phyloP scores from a whole-genome alignment of 2,888 invertebrate genomes.

The Chaitophorus viminalis region DNA sequence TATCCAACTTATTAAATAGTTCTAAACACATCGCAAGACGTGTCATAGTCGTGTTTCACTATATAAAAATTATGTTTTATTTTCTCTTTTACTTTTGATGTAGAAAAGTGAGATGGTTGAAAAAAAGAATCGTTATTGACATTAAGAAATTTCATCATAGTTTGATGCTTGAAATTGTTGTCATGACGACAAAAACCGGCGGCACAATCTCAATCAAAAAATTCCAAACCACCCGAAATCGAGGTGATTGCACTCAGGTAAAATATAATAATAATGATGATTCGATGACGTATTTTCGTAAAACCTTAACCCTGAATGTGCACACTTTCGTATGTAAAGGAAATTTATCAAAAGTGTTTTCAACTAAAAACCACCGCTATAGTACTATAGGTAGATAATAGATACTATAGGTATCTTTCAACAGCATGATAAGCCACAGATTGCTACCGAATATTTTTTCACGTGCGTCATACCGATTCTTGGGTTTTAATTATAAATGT shows the following conservation, averaged over 20 bases:
- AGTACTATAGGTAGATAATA: no score
- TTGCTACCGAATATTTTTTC: neutral
- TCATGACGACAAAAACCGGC: slow-evolving; percentile 36
- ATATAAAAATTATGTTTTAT: neutral
- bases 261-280: neutral
- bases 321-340: neutral
- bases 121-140: slow-evolving; percentile 39
- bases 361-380: neutral
- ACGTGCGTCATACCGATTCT: neutral
- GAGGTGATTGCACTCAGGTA: slow-evolving; percentile 58
- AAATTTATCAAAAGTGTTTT: slow-evolving; percentile 24
- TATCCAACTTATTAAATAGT: neutral
- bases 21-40: neutral
- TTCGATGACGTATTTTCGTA: neutral
- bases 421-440: neutral
- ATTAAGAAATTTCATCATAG: slow-evolving; percentile 26
- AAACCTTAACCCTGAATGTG: slow-evolving; percentile 46
- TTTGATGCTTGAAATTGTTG: slow-evolving; percentile 27
- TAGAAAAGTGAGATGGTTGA: neutral
- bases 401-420: neutral
- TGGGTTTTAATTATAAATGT: no score
- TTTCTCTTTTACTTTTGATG: slow-evolving; percentile 13
- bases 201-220: slow-evolving; percentile 9
- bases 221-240: slow-evolving; percentile 20
- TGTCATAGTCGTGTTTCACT: neutral